Evolutionary conservation across 1,140 invertebrate species (phyloP), one percentile per base, ranked within the genome.

Genomic region (Pantala flavescens): DNA sequence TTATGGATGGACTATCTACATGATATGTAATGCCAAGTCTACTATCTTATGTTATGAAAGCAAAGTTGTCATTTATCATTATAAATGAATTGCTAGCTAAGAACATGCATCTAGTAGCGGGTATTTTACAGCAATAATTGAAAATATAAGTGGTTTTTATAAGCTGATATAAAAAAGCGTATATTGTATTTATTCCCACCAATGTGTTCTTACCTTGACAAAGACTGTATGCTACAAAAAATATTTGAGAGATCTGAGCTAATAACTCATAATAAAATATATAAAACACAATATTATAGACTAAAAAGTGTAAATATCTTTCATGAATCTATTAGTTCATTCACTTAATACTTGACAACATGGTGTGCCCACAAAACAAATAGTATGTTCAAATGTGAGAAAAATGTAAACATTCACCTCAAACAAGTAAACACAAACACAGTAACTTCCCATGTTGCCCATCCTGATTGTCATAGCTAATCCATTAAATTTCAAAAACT

Each of bases 141-240:
- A 21, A 71, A 23, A 24, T 71, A 19, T 71, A 16, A 24, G 24
- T 72, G 24, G 71, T 21, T 28, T n/a, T 71, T 14, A 71, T 24
- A 36, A 36, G 42, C 70, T 71, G 74, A 71, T 24, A 73, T 42
- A 7, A 72, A 43, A 42, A 72, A 21, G 23, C 24, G 23, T 36
- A 78, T 79, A 78, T 80, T 76, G 14, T 16, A 63, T 21, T 63
- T 63, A 63, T 72, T 42, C 36, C 71, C 23, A 42, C 71, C 36
- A 72, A 42, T 72, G 63, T 24, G 3, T 42, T 81, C 83, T 84
- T 84, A 84, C 83, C 83, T 84, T 84, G 83, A 78, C 83, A 84
- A 77, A 84, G 81, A 84, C 83, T 83, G 83, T 84, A 84, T 72
- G 83, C 83, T 84, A 84, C 81, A 84, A 84, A 84, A 83, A 78